Base-by-base conservation (phyloP, 2,797 vertebrate species). In the Phrynocephalus forsythii region DNA sequence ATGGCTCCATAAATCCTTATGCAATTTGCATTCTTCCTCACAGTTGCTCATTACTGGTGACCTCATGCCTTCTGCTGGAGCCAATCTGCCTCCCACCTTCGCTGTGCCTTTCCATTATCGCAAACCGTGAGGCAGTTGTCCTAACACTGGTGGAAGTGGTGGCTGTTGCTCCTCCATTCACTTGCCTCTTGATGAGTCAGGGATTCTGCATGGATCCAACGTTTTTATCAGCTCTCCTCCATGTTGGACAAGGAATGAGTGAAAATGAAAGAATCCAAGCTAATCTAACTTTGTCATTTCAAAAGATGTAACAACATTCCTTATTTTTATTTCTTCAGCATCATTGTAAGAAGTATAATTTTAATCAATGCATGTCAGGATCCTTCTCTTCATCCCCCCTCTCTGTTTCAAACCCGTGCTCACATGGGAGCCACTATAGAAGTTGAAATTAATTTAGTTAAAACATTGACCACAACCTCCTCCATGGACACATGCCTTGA, bases 1-100 rank as follows among this genome's bases (percentile, higher is more conserved):
- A 94, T 94, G 60, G 89, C 94, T 95, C 92, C 92, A 96, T 97
- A 96, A 96, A 95, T 97, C 94, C 95, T 95, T 87, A 86, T 3
- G 72, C 93, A 95, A 95, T 97, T 97, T 96, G 94, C 96, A 95
- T 96, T 96, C 94, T 77, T 89, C 92, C 92, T 94, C 0, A 3
- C 93, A 50, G 79, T 93, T 69, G 84, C 95, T 97, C 95, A 89
- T 97, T 95, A 96, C 79, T 44, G 22, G 68, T 96, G 96, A 96
- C 96, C 96, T 96, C 91, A 89, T 92, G 93, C 92, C 88, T 92
- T 93, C 89, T 93, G 85, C 91, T 69, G n/a, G 63, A 91, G 92
- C 88, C 86, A 91, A 89, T 87, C 81, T 92, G 92, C 91, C 90
- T 94, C 93, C 91, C 88, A 84, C 30, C 1, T 22, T 87, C 93